Base-by-base conservation (phyloP, 1,140 invertebrate genomes). In the Brachionus rubens region DNA sequence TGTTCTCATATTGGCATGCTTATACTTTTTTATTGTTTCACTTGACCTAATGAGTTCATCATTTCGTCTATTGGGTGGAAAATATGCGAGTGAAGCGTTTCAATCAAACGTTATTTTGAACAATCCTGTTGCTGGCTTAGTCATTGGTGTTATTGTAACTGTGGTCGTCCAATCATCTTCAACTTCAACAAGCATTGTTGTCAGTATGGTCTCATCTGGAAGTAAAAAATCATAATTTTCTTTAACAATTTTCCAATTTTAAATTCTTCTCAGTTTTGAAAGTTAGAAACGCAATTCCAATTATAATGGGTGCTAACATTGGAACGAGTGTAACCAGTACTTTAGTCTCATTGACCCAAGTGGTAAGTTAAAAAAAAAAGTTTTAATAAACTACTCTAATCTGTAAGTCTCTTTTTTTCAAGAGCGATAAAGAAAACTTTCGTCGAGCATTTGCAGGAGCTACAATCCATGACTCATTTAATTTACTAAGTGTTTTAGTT, bases 111-210 rank as follows among this genome's bases (percentile, higher is more conserved):
- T 36, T 5, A 78, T 89, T 7, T 79, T 88, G 9, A 46, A 80
- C 24, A 89, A 89, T 80, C 88, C 88, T 3, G 82, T 89, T 21
- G 86, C 82, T 9, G 85, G 85, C 0, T 81, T 88, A 52, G 88
- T 89, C 84, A 85, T 89, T 50, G 88, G 88, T 12, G 86, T 89
- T 52, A 79, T 89, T 75, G 86, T 86, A 2, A 89, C 88, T 0
- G 88, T 89, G 0, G 79, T 89, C 1, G 85, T 90, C 6, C 89
- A 90, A 80, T 87, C 86, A 79, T 88, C 87, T n/a, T 88, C 87
- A 3, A 89, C 89, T 1, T 86, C 88, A 2, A 89, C 87, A 0
- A 88, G 87, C 3, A 88, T 89, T 36, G 82, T 89, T 26, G 88
- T 89, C 21, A 86, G 86, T 48, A 88, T 89, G 87, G 87, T 90